Percentiles rank a stretch among this genome's conserved stretches.
Evolutionary conservation across 2,888 invertebrate genomes (phyloP).

Genomic region (Drosophila emarginata): DNA sequence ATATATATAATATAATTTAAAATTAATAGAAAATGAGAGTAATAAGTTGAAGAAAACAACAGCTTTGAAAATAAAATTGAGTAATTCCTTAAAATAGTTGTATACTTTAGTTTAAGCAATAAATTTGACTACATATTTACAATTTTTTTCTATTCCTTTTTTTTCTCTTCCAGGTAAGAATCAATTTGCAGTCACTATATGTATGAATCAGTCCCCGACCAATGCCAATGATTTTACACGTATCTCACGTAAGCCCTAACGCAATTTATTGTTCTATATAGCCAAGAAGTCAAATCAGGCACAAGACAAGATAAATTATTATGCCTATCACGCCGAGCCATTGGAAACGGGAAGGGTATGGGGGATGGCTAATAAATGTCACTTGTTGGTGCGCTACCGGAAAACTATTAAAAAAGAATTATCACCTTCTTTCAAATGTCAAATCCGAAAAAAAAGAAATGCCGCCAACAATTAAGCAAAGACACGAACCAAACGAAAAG

Average conservation of each 20-base stretch:
- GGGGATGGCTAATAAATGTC: slow-evolving; percentile 64
- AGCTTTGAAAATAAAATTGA: too few relatives aligned
- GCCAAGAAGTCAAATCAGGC: slow-evolving; percentile 21
- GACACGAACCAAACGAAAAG: slow-evolving; percentile 35
- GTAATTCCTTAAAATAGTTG: too few relatives aligned
- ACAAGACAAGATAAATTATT: slow-evolving; percentile 30
- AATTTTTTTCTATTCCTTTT: not conserved
- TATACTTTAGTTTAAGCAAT: too few relatives aligned
- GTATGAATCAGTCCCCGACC: not conserved
- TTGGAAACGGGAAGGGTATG: not conserved
- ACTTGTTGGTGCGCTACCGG: slow-evolving; percentile 73
- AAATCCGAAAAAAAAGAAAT: slow-evolving; percentile 3
- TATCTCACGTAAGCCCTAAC: slow-evolving; percentile 29
- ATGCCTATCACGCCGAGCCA: slow-evolving; percentile 58
- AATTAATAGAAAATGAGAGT: not conserved
- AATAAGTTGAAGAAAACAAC: too few relatives aligned
- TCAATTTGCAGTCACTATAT: not conserved
- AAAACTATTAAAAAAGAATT: slow-evolving; percentile 77
- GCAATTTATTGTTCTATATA: slow-evolving; percentile 29
- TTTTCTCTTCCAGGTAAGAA: slow-evolving; percentile 28
- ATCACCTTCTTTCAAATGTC: slow-evolving; percentile 60
- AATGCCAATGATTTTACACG: slow-evolving; percentile 15
- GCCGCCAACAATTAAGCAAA: slow-evolving; percentile 26
- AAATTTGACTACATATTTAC: too few relatives aligned
- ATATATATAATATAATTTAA: not conserved